Evolutionary conservation across 1,140 invertebrate genomes (phyloP), one percentile per base, ranked within the genome.

Genomic region (Apocrypta bakeri): DNA sequence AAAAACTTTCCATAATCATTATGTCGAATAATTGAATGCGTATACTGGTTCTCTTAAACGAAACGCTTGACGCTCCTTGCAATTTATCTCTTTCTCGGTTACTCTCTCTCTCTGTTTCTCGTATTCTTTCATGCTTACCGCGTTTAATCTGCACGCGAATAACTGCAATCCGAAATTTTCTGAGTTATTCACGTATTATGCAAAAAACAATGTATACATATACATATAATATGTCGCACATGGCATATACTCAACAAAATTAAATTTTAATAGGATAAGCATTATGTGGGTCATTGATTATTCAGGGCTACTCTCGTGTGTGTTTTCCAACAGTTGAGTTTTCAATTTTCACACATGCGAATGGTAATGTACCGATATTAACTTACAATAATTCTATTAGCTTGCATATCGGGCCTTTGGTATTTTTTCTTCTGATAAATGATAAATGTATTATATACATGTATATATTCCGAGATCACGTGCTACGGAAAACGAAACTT

Each of bases 291-390:
- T 79, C 82, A 79, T 63, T 74, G 69, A 83, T 83, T 73, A 79
- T 74, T 79, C 82, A 56, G 61, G 61, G 77, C 71, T 74, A 56
- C 48, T 56, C 56, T 76, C 79, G 64, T 72, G 72, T 75, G 29
- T 72, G 68, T 83, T 74, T 77, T 84, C 61, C 71, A 79, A 85
- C 68, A 81, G 85, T 78, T 68, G 66, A 76, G 61, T 80, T 73
- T 76, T 76, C 72, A 82, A 83, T 81, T 73, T 83, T 75, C 74
- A 72, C 83, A 42, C 78, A 84, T 73, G 84, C 72, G 72, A 79
- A 74, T 77, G 85, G 82, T 86, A 84, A 85, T 71, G 81, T 76
- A 84, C 63, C 40, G 42, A 42, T 76, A 72, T 66, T 72, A 72
- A 77, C 12, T 79, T 73, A 79, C 63, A 56, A 66, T 37, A 40